A percentile compares a stretch with the other conserved stretches of the same genome.
These are phyloP conservation scores for Lithophane socia DNA, from an alignment of 2,888 invertebrate genomes.

Conservation along the genomic window DNA sequence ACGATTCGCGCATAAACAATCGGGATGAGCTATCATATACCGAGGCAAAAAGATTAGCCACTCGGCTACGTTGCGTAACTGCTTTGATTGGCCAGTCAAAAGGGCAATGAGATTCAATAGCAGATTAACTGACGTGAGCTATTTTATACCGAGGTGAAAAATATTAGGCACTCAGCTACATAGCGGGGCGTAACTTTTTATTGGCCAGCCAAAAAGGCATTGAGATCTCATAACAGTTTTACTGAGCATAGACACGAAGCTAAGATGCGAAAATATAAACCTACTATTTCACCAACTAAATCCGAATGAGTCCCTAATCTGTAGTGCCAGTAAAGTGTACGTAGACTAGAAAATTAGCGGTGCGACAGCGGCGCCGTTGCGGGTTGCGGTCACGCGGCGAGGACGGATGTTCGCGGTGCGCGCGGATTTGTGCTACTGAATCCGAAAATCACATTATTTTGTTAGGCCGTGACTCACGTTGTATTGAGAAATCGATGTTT, in stretches of 20 bases:
- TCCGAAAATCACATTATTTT: background rate
- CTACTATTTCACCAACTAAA: background rate
- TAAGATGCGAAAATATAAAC: background rate
- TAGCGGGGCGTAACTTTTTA: background rate
- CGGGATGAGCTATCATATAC: too few relatives aligned
- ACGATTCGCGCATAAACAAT: background rate
- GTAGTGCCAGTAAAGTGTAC: background rate
- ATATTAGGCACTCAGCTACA: background rate
- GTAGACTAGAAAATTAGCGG: conserved; percentile 34
- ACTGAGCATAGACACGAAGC: too few relatives aligned
- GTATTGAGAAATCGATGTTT: background rate
- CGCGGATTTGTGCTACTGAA: conserved; percentile 15
- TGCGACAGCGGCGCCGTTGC: conserved; percentile 5
- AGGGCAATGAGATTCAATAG: background rate
- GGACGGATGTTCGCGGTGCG: conserved; percentile 9
- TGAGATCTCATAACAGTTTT: background rate
- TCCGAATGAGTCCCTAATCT: background rate
- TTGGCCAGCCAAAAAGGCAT: background rate
- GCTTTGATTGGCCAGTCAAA: background rate
- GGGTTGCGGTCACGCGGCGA: conserved; percentile 21
- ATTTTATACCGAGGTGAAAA: too few relatives aligned
- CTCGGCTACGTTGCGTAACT: background rate
- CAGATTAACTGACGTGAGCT: background rate
- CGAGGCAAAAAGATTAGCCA: background rate
- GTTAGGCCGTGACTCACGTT: background rate